Evolutionary conservation across 1,140 invertebrate species (phyloP).

Genomic region (Heterodera carotae): DNA sequence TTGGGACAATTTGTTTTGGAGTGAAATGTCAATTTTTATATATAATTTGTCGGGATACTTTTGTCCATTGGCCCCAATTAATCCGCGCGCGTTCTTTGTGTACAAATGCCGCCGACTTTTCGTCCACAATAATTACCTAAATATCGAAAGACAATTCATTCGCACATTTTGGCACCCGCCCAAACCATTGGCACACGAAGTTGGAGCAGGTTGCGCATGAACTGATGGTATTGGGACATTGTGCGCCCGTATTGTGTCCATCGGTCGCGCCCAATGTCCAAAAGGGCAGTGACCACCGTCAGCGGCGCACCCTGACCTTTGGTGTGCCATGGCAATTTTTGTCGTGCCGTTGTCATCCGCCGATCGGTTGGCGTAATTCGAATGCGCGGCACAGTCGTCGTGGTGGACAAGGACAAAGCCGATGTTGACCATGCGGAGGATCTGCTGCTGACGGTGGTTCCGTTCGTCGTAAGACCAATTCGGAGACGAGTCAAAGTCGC

Average conservation of each 20-base stretch:
- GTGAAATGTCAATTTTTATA: neutral
- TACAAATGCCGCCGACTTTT: conserved; percentile 56
- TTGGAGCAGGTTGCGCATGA: conserved; percentile 55
- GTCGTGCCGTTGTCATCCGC: neutral
- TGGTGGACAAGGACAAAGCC: neutral
- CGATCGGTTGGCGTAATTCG: neutral
- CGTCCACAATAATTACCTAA: conserved; percentile 56
- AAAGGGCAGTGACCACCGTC: conserved; percentile 38
- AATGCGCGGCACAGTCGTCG: neutral
- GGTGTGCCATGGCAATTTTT: neutral
- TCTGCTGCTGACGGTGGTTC: neutral
- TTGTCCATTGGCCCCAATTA: conserved; percentile 51
- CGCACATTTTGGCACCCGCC: neutral
- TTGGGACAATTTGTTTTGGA: too few relatives aligned
- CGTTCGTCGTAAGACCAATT: neutral
- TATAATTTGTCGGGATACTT: conserved; percentile 30
- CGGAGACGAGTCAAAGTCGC: neutral
- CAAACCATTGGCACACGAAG: conserved; percentile 58
- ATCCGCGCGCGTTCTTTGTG: conserved; percentile 39
- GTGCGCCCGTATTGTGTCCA: conserved; percentile 38
- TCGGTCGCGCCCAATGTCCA: conserved; percentile 40
- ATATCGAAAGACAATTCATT: too few relatives aligned
- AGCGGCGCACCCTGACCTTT: neutral
- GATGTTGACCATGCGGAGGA: neutral
- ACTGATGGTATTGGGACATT: conserved; percentile 56